Evolutionary conservation across 2,888 invertebrate genomes (phyloP).

Genomic region (Synanthedon andrenaeformis): DNA sequence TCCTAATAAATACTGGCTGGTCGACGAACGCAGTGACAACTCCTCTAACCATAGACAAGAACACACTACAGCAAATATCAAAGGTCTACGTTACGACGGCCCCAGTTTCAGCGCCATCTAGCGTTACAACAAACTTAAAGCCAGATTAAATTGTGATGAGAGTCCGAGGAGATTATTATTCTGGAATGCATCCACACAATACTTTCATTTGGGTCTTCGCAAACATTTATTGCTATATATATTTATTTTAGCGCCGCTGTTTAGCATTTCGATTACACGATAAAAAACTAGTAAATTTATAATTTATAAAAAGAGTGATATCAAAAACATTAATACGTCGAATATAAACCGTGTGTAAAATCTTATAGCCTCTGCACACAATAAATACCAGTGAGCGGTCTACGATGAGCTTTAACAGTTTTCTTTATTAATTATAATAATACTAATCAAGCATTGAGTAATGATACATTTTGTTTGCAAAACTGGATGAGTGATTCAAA

Average conservation of each 20-base stretch:
- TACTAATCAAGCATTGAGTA: too few relatives aligned
- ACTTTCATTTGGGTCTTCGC: neutral
- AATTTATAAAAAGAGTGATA: neutral
- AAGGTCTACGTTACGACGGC: too few relatives aligned
- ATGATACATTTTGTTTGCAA: too few relatives aligned
- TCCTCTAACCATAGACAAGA: neutral
- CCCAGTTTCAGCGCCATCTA: too few relatives aligned
- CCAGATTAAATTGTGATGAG: neutral
- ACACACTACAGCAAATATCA: neutral
- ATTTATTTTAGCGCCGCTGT: too few relatives aligned
- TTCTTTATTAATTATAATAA: too few relatives aligned
- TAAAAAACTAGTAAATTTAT: neutral
- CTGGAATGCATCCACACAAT: conserved; percentile 50
- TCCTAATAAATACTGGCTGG: conserved; percentile 63
- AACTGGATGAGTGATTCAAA: too few relatives aligned
- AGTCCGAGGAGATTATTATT: conserved; percentile 14
- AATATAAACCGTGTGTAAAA: neutral
- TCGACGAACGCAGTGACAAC: conserved; percentile 21
- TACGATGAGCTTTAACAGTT: too few relatives aligned
- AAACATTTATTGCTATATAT: too few relatives aligned
- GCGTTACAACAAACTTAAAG: too few relatives aligned
- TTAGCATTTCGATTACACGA: too few relatives aligned
- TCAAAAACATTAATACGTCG: neutral
- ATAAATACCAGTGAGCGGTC: too few relatives aligned
- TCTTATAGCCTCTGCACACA: neutral